These are phyloP conservation scores for Aphis gossypii DNA, from an alignment of 1,140 invertebrate genomes.

Conservation along the genomic window DNA sequence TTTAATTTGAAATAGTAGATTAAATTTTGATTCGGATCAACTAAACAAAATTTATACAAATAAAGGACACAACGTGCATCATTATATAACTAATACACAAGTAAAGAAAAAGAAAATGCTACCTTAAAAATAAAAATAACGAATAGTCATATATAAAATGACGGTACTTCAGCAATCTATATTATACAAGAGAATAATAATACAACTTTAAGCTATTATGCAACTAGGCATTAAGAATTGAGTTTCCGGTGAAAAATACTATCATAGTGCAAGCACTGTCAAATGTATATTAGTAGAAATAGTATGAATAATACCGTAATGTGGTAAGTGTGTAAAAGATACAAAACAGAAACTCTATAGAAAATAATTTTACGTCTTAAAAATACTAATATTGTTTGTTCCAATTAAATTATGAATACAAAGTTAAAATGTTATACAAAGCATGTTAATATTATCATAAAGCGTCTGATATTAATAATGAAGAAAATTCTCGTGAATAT, in stretches of 20 bases:
- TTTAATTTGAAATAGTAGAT: not conserved
- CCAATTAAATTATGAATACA: not conserved
- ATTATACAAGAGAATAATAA: not conserved
- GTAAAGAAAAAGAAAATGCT: not conserved
- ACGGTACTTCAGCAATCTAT: not conserved
- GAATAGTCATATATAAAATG: not conserved
- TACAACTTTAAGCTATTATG: not conserved
- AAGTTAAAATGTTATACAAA: not conserved
- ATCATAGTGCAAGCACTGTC: not conserved
- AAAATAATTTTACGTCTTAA: not conserved
- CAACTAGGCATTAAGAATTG: not conserved
- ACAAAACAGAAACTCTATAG: not conserved
- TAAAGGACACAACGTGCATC: not conserved
- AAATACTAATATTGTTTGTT: constrained; percentile 6
- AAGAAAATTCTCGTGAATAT: not conserved
- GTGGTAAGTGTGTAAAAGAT: not conserved
- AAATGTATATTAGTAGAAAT: not conserved
- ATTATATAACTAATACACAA: not conserved
- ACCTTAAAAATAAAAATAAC: not conserved
- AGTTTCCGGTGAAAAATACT: not conserved
- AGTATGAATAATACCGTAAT: not conserved
- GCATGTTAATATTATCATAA: constrained; percentile 16
- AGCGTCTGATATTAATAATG: not conserved
- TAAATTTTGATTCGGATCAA: not conserved
- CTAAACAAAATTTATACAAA: not conserved